Evolutionary conservation across 1,140 invertebrate genomes (phyloP).

Genomic region (Rhysida immarginata): DNA sequence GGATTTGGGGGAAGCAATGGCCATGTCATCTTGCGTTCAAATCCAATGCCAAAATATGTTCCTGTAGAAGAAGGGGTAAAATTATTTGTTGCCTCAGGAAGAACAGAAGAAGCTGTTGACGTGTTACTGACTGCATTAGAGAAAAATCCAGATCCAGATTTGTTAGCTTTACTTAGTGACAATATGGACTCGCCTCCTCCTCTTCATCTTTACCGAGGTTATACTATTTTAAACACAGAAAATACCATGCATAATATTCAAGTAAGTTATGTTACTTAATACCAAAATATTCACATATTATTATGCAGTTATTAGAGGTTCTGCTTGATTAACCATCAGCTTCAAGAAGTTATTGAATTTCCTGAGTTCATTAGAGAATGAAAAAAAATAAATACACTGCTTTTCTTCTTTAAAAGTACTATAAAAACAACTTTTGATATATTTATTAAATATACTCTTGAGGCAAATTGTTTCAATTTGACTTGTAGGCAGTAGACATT

Average conservation of each 20-base stretch:
- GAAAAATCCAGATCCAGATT: conserved; percentile 48
- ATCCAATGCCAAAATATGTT: conserved; percentile 46
- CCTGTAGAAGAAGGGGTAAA: conserved; percentile 28
- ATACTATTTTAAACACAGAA: conserved; percentile 44
- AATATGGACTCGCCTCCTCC: conserved; percentile 48
- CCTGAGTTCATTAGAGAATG: no score
- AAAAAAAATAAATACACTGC: no score
- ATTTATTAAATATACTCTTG: no score
- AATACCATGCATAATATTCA: conserved; percentile 29
- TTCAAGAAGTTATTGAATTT: no score
- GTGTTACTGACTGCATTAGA: conserved; percentile 40
- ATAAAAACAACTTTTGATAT: no score
- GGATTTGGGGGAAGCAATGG: conserved; percentile 96
- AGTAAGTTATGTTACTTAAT: conserved; percentile 6
- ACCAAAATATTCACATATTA: not conserved
- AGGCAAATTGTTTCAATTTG: no score
- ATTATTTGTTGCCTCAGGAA: conserved; percentile 60
- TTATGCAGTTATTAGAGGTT: no score
- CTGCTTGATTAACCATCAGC: no score
- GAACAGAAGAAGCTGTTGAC: conserved; percentile 64
- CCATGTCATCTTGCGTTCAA: conserved; percentile 68
- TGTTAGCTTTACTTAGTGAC: conserved; percentile 56
- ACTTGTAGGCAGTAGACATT: no score
- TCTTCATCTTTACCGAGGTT: conserved; percentile 61
- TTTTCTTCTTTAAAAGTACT: no score